Base-by-base conservation (phyloP, 92 coral and sea anemone species). In the Actinostola sp. region DNA sequence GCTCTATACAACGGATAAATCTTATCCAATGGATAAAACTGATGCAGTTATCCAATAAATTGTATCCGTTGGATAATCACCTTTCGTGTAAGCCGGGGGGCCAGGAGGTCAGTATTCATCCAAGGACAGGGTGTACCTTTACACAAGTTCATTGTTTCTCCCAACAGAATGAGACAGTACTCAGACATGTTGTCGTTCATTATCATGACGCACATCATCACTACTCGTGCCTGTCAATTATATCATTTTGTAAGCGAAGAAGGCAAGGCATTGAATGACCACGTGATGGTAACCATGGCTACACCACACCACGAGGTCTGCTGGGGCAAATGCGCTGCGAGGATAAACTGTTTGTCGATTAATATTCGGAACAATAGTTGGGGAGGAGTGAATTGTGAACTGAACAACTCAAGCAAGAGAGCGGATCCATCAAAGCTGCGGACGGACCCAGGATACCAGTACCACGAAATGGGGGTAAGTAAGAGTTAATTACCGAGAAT, bases 391-490 rank as follows among this genome's bases (percentile, higher is more conserved):
- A 29, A 15, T 32, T 61, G 67, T 61, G 67, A 61, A 5, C 67
- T 61, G 67, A 61, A 61, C 67, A 61, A 61, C 46, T 61, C 67
- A 1, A 61, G 67, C 29, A 61, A 33, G 67, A 61, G 42, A 34
- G 67, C 67, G 12, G 26, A 24, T 61, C 44, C 67, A 2, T 24
- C 44, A 9, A 61, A 41, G 44, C 29, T 61, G 45, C 13, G 39
- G 12, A 1, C 44, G 1, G 23, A 15, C 16, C 46, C 39, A 11
- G 67, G 29, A 36, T 33, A 36, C 25, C 43, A 31, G 27, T 61
- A 61, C 29, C 27, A 61, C 67, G 44, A 61, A 21, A 31, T 61
- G 44, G 44, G 25, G 67, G 67, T 61, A 41, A 61, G 34, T 58
- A 25, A 51, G 8, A n/a, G n/a, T n/a, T 15, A 21, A 9, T 15